A percentile compares a stretch with the other conserved stretches of the same genome.
These are phyloP conservation scores for Halesus radiatus DNA, from an alignment of 1,140 invertebrate species.

Conservation along the genomic window DNA sequence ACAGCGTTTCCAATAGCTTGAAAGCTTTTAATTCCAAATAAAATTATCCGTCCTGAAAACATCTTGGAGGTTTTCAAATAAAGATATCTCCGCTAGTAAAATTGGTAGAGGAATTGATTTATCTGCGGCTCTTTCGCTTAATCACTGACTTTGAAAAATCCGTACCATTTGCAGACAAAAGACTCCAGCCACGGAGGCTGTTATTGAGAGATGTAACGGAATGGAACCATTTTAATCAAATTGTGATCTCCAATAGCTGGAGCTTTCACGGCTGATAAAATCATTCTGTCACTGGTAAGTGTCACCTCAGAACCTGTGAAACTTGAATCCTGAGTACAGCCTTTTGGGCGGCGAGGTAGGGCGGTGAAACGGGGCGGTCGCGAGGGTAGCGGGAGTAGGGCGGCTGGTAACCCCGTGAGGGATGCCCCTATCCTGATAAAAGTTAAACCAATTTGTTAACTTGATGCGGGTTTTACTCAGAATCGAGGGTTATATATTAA, in stretches of 20 bases:
- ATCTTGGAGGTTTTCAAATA: constrained; percentile 15
- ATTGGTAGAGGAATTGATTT: constrained; percentile 16
- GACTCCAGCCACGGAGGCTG: neutral
- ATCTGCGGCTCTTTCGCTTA: constrained; percentile 13
- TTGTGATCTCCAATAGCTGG: constrained; percentile 25
- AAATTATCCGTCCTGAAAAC: too few species aligned
- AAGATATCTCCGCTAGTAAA: constrained; percentile 7
- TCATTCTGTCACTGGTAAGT: constrained; percentile 11
- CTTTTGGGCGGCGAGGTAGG: neutral
- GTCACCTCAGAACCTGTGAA: constrained; percentile 11
- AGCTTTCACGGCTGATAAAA: constrained; percentile 30
- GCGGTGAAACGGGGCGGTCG: neutral
- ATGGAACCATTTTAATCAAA: constrained; percentile 28
- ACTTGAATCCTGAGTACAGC: neutral
- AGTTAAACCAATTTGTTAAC: constrained; percentile 16
- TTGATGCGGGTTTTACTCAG: constrained; percentile 9
- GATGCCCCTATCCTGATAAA: neutral
- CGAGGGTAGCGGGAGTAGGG: too few species aligned
- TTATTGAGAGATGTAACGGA: constrained; percentile 29
- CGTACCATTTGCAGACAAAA: constrained; percentile 19
- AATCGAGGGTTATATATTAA: neutral
- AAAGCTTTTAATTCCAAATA: too few species aligned
- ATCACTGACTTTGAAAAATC: constrained; percentile 23
- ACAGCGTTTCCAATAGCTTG: too few species aligned
- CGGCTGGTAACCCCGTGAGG: neutral